A percentile compares a stretch with the other conserved stretches of the same genome.
These are phyloP conservation scores for Caenorhabditis becei DNA, from an alignment of 2,888 invertebrate genomes.

Conservation along the genomic window DNA sequence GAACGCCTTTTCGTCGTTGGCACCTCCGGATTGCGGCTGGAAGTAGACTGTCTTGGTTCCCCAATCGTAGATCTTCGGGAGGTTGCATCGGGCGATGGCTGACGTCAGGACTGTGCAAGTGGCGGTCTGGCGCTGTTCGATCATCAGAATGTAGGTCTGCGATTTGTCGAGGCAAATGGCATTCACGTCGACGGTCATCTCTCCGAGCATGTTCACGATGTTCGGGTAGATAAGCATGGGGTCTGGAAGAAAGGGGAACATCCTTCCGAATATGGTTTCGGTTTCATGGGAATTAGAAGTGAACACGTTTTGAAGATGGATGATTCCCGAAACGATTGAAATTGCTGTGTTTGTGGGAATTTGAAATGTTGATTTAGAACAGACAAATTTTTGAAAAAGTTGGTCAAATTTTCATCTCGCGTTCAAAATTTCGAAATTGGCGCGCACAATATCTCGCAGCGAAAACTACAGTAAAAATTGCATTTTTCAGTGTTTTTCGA, in stretches of 20 bases:
- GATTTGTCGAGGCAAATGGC: slow-evolving; percentile 91
- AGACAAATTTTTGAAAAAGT: too few relatives aligned
- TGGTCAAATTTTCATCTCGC: too few relatives aligned
- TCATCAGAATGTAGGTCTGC: slow-evolving; percentile 79
- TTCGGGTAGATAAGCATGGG: slow-evolving; percentile 86
- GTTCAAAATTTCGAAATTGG: too few relatives aligned
- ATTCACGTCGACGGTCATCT: slow-evolving; percentile 95
- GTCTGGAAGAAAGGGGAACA: slow-evolving; percentile 70
- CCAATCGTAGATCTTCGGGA: slow-evolving; percentile 81
- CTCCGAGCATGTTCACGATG: slow-evolving; percentile 97
- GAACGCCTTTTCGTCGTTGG: slow-evolving; percentile 80
- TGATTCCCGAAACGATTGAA: too few relatives aligned
- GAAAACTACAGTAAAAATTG: too few relatives aligned
- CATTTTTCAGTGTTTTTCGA: too few relatives aligned
- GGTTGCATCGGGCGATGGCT: slow-evolving; percentile 78
- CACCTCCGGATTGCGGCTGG: slow-evolving; percentile 79
- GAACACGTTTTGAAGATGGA: too few relatives aligned
- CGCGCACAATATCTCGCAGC: too few relatives aligned
- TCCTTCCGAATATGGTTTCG: too few relatives aligned
- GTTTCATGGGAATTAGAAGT: too few relatives aligned
- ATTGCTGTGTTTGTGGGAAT: too few relatives aligned
- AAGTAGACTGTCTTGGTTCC: slow-evolving; percentile 81
- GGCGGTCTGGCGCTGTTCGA: slow-evolving; percentile 80
- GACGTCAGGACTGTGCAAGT: slow-evolving; percentile 78
- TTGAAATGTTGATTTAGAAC: too few relatives aligned